Evolutionary conservation across 1,140 invertebrate genomes (phyloP).

Genomic region (Drosophila ironensis): DNA sequence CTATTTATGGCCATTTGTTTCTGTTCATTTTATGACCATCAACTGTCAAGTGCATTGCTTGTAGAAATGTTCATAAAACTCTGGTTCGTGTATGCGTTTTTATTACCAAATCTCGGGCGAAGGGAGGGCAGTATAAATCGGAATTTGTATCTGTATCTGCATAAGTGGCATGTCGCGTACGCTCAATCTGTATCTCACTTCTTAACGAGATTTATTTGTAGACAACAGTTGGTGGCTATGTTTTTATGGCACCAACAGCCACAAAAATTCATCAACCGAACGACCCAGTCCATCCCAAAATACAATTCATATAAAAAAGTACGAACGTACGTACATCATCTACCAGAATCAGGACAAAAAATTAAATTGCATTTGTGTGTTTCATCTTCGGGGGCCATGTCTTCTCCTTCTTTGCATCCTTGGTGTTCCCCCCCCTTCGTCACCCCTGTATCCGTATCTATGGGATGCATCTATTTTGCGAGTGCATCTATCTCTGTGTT

Average conservation of each 20-base stretch:
- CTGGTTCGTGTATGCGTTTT: slow-evolving; percentile 36
- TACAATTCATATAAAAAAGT: slow-evolving; percentile 65
- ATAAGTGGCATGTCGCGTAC: slow-evolving; percentile 21
- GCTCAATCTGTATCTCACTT: slow-evolving; percentile 14
- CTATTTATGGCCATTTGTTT: slow-evolving; percentile 26
- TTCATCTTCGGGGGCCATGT: slow-evolving; percentile 38
- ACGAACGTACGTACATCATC: slow-evolving; percentile 33
- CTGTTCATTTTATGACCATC: slow-evolving; percentile 33
- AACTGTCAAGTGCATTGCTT: slow-evolving; percentile 29
- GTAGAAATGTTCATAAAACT: slow-evolving; percentile 22
- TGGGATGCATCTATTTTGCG: slow-evolving; percentile 68
- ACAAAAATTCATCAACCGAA: slow-evolving; percentile 72
- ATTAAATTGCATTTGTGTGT: slow-evolving; percentile 81
- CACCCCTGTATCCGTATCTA: slow-evolving; percentile 32
- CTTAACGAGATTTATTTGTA: slow-evolving; percentile 80
- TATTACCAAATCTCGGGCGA: slow-evolving; percentile 23
- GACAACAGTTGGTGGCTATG: slow-evolving; percentile 76
- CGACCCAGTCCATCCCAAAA: slow-evolving; percentile 64
- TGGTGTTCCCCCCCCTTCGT: neutral
- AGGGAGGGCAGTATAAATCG: slow-evolving; percentile 1
- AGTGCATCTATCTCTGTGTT: slow-evolving; percentile 53
- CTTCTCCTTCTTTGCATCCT: neutral
- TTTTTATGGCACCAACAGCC: slow-evolving; percentile 65
- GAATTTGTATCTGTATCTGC: slow-evolving; percentile 35
- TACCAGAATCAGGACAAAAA: slow-evolving; percentile 50